A percentile compares a stretch with the other conserved stretches of the same genome.
These are phyloP conservation scores for Erpornis zantholeuca DNA, from an alignment of 2,113 vertebrate species.

Conservation along the genomic window DNA sequence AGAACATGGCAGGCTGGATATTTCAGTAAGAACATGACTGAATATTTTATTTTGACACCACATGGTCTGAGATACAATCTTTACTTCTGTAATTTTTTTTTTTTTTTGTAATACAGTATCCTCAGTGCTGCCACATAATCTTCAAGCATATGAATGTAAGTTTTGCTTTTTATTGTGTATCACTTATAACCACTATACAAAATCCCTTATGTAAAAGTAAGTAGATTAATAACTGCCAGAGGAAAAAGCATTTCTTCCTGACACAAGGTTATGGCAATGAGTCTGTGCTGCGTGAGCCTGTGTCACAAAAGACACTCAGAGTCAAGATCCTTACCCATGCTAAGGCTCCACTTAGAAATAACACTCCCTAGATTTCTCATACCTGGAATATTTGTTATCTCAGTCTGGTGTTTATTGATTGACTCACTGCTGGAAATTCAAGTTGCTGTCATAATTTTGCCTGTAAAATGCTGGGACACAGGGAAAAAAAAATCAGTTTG, in stretches of 20 bases:
- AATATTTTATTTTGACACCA: background rate
- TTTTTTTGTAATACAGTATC: background rate
- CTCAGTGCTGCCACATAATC: background rate
- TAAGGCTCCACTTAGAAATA: background rate
- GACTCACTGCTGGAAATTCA: background rate
- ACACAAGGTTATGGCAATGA: fast-evolving
- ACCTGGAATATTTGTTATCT: background rate
- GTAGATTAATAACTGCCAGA: background rate
- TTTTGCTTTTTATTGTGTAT: background rate
- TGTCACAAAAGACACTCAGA: background rate
- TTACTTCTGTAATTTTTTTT: background rate
- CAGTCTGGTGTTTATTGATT: background rate
- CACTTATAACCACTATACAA: background rate
- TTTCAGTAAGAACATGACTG: background rate
- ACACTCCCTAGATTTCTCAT: background rate
- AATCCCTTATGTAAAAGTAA: background rate
- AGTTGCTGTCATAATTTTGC: background rate
- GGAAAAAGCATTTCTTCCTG: background rate
- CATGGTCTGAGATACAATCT: background rate
- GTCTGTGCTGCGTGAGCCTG: background rate
- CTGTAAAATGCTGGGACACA: background rate
- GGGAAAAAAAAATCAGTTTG: background rate
- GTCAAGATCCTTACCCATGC: background rate
- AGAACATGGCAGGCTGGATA: background rate
- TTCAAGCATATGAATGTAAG: background rate